Evolutionary conservation across 2,797 vertebrate genomes (phyloP).

Genomic region (Micropoecilia bifurca): DNA sequence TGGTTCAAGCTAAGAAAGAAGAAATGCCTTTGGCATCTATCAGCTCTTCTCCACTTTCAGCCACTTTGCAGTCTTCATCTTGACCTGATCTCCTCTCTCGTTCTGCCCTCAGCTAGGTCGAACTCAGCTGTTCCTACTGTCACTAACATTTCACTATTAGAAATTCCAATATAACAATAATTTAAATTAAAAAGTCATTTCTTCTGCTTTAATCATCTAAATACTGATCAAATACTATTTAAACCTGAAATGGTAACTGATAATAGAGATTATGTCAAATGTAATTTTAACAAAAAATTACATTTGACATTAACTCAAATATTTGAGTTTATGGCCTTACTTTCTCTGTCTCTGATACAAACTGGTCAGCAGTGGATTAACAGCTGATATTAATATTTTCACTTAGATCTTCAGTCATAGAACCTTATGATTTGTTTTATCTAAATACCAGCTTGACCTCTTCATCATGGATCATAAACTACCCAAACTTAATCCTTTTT

Average conservation of each 20-base stretch:
- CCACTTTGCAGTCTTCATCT: constrained; percentile 82
- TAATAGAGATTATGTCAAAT: not conserved
- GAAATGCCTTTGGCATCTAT: constrained; percentile 80
- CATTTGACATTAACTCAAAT: too few relatives aligned
- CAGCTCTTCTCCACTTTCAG: constrained; percentile 83
- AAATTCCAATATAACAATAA: not conserved
- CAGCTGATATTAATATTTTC: not conserved
- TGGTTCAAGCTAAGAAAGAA: constrained; percentile 66
- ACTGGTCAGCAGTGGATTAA: not conserved
- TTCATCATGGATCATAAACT: not conserved
- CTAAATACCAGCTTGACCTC: not conserved
- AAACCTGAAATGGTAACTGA: not conserved
- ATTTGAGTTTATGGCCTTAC: not conserved
- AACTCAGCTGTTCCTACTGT: constrained; percentile 68
- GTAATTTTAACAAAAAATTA: not conserved
- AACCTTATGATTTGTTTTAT: not conserved
- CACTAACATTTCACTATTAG: constrained; percentile 23
- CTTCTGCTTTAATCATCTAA: too few relatives aligned
- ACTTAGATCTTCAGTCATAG: not conserved
- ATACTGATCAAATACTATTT: not conserved
- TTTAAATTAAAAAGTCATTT: not conserved
- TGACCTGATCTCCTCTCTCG: constrained; percentile 56
- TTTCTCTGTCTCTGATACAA: not conserved
- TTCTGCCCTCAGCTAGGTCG: constrained; percentile 53
- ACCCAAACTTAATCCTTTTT: not conserved